A percentile compares a stretch with the other conserved stretches of the same genome.
Evolutionary conservation across 2,888 invertebrate species (phyloP).

Genomic region (Ceratothoa steindachneri): DNA sequence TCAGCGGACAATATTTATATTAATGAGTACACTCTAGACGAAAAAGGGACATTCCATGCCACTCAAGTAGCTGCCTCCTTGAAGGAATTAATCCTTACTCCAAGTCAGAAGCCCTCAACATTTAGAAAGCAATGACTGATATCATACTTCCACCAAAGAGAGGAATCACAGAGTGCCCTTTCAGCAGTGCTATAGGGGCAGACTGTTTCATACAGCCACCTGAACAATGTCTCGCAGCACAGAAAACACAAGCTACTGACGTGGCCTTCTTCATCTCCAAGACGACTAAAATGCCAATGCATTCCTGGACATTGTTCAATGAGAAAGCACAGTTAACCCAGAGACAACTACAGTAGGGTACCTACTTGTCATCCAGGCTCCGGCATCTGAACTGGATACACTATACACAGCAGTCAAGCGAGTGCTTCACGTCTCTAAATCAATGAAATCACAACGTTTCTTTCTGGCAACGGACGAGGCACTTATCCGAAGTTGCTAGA

Average conservation of each 20-base stretch:
- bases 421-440: too few species aligned
- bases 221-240: not conserved
- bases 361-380: not conserved
- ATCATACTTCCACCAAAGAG: not conserved
- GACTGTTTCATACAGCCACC: not conserved
- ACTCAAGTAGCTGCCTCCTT: not conserved
- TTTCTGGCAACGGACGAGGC: too few species aligned
- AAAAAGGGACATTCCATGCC: not conserved
- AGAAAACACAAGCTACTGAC: not conserved
- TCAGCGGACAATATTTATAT: not conserved
- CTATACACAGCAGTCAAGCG: not conserved
- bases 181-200: not conserved
- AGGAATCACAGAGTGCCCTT: not conserved
- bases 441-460: too few species aligned
- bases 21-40: not conserved
- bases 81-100: not conserved
- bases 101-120: not conserved
- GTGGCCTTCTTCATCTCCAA: not conserved
- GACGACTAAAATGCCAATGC: not conserved
- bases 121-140: not conserved
- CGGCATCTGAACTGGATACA: not conserved
- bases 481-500: too few species aligned
- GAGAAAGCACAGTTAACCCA: not conserved
- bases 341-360: not conserved
- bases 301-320: not conserved